phyloP scores from a whole-genome alignment of 2,113 vertebrate species.

The Pao palembangensis region DNA sequence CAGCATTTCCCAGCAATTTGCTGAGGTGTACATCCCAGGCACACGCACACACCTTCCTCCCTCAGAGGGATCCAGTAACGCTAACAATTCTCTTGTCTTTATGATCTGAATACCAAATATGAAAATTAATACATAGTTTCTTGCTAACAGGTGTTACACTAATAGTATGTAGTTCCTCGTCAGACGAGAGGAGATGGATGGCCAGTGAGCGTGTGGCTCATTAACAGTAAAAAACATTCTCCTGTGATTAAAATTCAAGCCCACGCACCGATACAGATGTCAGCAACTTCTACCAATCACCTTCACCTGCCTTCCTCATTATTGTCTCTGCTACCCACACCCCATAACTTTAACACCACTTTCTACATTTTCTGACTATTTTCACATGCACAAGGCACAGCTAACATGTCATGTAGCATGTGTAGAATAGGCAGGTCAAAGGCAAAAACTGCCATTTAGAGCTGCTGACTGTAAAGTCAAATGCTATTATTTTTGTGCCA shows the following conservation, averaged over 20 bases:
- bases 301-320: conserved; percentile 22
- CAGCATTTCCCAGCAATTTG: conserved; percentile 45
- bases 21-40: conserved; percentile 32
- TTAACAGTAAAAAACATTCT: conserved; percentile 29
- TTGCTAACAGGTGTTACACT: conserved; percentile 21
- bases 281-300: conserved; percentile 20
- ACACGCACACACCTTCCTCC: neutral
- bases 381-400: no score
- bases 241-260: conserved; percentile 11
- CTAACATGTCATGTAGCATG: no score
- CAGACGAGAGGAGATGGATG: no score
- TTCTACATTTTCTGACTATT: no score
- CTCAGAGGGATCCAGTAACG: conserved; percentile 12
- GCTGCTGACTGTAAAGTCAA: no score
- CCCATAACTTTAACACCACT: no score
- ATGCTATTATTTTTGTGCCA: neutral
- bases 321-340: neutral
- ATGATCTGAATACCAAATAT: conserved; percentile 31
- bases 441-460: no score
- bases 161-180: conserved; percentile 18
- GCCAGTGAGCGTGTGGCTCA: no score
- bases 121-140: conserved; percentile 15
- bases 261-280: conserved; percentile 11
- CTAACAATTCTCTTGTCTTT: conserved; percentile 1
- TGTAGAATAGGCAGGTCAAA: no score